Percentiles rank a stretch among this genome's conserved stretches.
phyloP scores from a whole-genome alignment of 2,113 vertebrate species.

The Corvus cornix region DNA sequence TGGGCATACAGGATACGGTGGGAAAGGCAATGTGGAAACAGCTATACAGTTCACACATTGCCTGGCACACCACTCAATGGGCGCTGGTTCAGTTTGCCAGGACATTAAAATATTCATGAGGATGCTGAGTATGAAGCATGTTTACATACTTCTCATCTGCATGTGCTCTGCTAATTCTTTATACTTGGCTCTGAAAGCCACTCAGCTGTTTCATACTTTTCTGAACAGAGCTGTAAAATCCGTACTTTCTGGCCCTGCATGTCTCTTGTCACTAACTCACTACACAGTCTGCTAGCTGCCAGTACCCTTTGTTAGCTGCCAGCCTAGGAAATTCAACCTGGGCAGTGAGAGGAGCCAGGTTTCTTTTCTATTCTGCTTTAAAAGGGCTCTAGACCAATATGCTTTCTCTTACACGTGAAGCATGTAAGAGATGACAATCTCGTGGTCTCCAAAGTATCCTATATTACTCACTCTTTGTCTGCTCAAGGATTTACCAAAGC shows the following conservation, averaged over 20 bases:
- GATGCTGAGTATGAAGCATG: background rate
- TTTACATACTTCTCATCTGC: background rate
- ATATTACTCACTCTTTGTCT: background rate
- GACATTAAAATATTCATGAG: background rate
- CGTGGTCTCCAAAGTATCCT: background rate
- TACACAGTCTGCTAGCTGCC: background rate
- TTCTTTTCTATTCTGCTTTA: background rate
- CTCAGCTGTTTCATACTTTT: background rate
- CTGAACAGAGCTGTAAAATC: background rate
- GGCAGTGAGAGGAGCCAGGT: background rate
- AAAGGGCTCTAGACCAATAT: background rate
- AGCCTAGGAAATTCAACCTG: background rate
- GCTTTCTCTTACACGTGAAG: accelerated
- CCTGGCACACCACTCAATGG: background rate
- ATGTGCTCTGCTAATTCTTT: background rate
- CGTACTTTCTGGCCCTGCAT: background rate
- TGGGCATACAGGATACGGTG: accelerated
- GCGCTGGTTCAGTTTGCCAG: background rate
- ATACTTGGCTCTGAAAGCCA: background rate
- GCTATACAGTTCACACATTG: background rate
- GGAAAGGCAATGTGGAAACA: background rate
- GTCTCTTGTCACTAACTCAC: background rate
- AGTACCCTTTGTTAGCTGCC: background rate
- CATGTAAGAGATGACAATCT: background rate
- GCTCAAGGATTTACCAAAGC: background rate